Percentiles rank a stretch among this genome's conserved stretches.
These are phyloP conservation scores for Phyllotreta striolata DNA, from an alignment of 2,888 invertebrate genomes.

Conservation along the genomic window DNA sequence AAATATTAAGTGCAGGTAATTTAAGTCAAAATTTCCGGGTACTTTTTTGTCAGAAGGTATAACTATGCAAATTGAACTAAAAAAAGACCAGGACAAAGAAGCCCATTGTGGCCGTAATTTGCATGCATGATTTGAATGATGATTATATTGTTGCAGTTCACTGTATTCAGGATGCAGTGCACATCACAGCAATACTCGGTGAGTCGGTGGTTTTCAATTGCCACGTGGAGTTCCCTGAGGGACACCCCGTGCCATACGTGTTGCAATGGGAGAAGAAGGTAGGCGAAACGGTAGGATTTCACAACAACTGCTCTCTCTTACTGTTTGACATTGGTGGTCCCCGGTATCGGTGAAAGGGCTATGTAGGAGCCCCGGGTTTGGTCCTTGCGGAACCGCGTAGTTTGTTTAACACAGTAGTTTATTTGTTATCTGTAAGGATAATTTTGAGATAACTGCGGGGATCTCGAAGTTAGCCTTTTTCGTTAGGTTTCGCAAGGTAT, in stretches of 20 bases:
- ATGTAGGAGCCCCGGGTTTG: conserved; percentile 33
- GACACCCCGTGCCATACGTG: conserved; percentile 96
- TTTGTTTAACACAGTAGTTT: background rate
- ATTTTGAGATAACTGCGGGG: conserved; percentile 10
- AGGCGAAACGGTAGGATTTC: conserved; percentile 93
- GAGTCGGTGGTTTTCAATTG: conserved; percentile 98
- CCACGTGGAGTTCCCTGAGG: conserved; percentile 95
- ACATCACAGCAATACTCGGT: conserved; percentile 96
- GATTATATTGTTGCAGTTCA: conserved; percentile 65
- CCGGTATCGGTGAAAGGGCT: conserved; percentile 19
- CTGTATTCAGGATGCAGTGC: conserved; percentile 90
- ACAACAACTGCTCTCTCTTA: conserved; percentile 64
- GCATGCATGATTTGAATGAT: background rate
- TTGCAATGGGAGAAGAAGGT: conserved; percentile 99
- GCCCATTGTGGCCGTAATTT: too few species aligned
- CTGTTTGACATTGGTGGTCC: conserved; percentile 31
- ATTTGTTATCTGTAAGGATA: conserved; percentile 1
- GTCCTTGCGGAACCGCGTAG: conserved; percentile 34
- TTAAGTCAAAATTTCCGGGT: too few species aligned
- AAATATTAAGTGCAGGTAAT: too few species aligned
- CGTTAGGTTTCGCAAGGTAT: conserved; percentile 28
- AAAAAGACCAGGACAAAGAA: too few species aligned
- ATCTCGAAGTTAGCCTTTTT: conserved; percentile 14
- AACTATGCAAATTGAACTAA: background rate
- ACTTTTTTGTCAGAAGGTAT: too few species aligned